Evolutionary conservation across 2,888 invertebrate species (phyloP).

Genomic region (Pyrocoelia pectoralis): DNA sequence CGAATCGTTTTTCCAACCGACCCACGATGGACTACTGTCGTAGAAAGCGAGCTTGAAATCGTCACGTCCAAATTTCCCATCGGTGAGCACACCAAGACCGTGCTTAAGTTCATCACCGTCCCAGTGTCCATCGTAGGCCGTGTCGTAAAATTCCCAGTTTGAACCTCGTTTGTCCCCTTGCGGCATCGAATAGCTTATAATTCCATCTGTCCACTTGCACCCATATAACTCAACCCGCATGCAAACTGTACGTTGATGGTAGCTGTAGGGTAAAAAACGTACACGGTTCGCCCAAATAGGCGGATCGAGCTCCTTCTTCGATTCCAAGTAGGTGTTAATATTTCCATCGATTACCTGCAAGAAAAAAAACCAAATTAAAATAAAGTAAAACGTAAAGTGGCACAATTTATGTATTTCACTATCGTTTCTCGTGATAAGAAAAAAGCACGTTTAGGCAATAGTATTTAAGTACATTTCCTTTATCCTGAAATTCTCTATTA

Average conservation of each 20-base stretch:
- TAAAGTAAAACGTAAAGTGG: background rate
- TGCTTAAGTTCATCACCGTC: constrained; percentile 72
- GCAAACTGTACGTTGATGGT: constrained; percentile 85
- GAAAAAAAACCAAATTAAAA: constrained; percentile 12
- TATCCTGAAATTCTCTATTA: constrained; percentile 31
- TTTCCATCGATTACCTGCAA: constrained; percentile 83
- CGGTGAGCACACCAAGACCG: constrained; percentile 86
- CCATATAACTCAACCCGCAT: constrained; percentile 92
- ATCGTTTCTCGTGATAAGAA: background rate
- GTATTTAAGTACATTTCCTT: constrained; percentile 28
- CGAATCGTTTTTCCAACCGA: constrained; percentile 89
- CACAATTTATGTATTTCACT: background rate
- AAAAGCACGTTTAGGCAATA: constrained; percentile 20
- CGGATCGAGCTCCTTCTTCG: constrained; percentile 79
- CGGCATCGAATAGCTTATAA: constrained; percentile 87
- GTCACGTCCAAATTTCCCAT: constrained; percentile 82
- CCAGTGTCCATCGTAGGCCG: constrained; percentile 87
- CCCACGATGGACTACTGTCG: constrained; percentile 77
- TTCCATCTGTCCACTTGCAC: constrained; percentile 84
- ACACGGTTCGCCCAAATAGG: constrained; percentile 87
- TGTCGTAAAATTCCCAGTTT: constrained; percentile 83
- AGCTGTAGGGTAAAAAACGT: constrained; percentile 86
- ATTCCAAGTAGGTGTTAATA: constrained; percentile 83
- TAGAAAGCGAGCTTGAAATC: constrained; percentile 73
- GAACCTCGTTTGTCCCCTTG: constrained; percentile 85